Evolutionary conservation across 2,888 invertebrate genomes (phyloP).

Genomic region (Serripes groenlandicus): DNA sequence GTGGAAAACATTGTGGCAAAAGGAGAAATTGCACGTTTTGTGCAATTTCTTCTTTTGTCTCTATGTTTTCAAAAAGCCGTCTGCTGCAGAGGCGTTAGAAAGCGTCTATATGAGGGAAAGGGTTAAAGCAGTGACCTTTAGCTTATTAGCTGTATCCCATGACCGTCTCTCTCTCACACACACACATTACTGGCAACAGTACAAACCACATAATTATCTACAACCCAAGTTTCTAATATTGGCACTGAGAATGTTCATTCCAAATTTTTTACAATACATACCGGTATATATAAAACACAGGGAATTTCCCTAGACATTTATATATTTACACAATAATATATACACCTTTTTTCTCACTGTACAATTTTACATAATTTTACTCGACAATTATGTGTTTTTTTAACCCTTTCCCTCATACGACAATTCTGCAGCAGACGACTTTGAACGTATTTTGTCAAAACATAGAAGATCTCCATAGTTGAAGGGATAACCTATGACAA

Average conservation of each 20-base stretch:
- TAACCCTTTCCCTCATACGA: too few species aligned
- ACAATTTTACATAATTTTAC: background rate
- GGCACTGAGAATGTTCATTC: background rate
- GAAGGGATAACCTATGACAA: too few species aligned
- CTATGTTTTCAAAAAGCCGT: background rate
- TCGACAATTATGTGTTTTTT: too few species aligned
- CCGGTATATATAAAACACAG: background rate
- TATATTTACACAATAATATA: background rate
- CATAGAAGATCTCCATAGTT: too few species aligned
- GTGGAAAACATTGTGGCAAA: background rate
- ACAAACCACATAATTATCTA: background rate
- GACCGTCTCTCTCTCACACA: too few species aligned
- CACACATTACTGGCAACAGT: background rate
- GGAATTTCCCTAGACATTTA: background rate
- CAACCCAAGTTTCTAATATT: background rate
- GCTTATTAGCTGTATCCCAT: too few species aligned
- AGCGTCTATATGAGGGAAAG: background rate
- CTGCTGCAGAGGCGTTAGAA: background rate
- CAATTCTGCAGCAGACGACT: too few species aligned
- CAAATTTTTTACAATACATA: background rate
- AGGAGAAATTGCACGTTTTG: background rate
- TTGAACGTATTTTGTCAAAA: too few species aligned
- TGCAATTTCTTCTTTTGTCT: background rate
- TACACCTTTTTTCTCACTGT: too few species aligned
- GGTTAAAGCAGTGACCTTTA: too few species aligned